Evolutionary conservation across 2,888 invertebrate species (phyloP).

Genomic region (Mesorhabditis belari): DNA sequence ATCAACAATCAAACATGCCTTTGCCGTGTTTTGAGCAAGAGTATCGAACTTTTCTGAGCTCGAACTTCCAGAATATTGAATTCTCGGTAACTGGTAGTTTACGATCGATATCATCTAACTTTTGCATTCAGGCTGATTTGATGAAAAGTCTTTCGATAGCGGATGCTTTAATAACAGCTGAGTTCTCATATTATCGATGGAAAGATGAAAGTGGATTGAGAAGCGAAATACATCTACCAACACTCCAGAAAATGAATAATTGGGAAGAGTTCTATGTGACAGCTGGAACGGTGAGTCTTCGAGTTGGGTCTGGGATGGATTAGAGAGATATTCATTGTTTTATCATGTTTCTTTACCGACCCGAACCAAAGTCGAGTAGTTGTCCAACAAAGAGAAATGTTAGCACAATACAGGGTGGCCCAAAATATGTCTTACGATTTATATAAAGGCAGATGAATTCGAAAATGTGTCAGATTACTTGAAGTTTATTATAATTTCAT

Average conservation of each 20-base stretch:
- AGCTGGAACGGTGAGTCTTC: neutral
- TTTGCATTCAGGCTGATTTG: neutral
- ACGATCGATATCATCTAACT: too few relatives aligned
- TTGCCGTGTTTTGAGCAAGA: neutral
- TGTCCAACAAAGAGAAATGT: too few relatives aligned
- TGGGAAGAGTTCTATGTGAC: neutral
- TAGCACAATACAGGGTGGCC: too few relatives aligned
- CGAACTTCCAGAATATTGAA: neutral
- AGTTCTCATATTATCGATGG: neutral
- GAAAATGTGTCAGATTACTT: too few relatives aligned
- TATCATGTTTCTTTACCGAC: too few relatives aligned
- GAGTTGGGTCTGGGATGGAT: too few relatives aligned
- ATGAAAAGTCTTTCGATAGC: neutral
- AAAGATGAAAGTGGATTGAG: neutral
- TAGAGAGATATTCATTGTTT: too few relatives aligned
- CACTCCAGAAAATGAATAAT: neutral
- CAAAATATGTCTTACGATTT: too few relatives aligned
- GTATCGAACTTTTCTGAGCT: neutral
- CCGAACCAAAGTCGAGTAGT: too few relatives aligned
- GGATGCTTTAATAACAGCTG: neutral
- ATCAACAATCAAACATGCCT: neutral
- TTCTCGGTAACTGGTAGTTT: neutral
- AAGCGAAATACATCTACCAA: neutral
- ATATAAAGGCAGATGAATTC: too few relatives aligned
- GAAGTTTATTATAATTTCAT: too few relatives aligned